Conservation (phyloP, 2,888 invertebrate species). For the Chloroclysta siterata region DNA sequence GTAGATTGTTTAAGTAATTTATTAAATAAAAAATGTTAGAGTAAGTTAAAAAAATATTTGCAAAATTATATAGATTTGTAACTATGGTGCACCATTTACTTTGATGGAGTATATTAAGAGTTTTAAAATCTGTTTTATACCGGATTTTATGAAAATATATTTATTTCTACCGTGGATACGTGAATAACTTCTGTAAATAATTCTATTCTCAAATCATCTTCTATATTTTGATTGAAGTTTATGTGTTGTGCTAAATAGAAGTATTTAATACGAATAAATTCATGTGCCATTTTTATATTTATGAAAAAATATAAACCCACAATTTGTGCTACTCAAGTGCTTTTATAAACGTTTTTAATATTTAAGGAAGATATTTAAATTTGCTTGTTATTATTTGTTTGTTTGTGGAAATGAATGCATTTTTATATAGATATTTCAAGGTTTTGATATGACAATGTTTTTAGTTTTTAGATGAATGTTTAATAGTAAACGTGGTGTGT, state of each 20-base stretch:
- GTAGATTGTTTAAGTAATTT: slow-evolving; percentile 60
- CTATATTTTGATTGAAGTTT: slow-evolving; percentile 65
- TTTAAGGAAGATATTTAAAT: slow-evolving; percentile 78
- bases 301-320: slow-evolving; percentile 56
- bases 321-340: slow-evolving; percentile 80
- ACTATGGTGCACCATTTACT: slow-evolving; percentile 79
- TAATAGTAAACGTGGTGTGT: slow-evolving; percentile 48
- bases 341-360: slow-evolving; percentile 74
- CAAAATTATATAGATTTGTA: slow-evolving; percentile 71
- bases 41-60: slow-evolving; percentile 56
- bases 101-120: slow-evolving; percentile 65
- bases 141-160: slow-evolving; percentile 58
- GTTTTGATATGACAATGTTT: slow-evolving; percentile 51
- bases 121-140: slow-evolving; percentile 57
- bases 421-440: slow-evolving; percentile 52
- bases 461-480: slow-evolving; percentile 57
- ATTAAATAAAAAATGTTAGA: slow-evolving; percentile 61
- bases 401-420: slow-evolving; percentile 63
- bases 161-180: slow-evolving; percentile 64
- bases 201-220: slow-evolving; percentile 62
- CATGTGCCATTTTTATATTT: slow-evolving; percentile 78
- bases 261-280: slow-evolving; percentile 65
- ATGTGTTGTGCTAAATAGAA: slow-evolving; percentile 66
- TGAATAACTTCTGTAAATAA: slow-evolving; percentile 74
- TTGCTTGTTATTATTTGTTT: slow-evolving; percentile 76